Conservation (phyloP, 2,797 vertebrate species). For the Fundulus diaphanus region DNA sequence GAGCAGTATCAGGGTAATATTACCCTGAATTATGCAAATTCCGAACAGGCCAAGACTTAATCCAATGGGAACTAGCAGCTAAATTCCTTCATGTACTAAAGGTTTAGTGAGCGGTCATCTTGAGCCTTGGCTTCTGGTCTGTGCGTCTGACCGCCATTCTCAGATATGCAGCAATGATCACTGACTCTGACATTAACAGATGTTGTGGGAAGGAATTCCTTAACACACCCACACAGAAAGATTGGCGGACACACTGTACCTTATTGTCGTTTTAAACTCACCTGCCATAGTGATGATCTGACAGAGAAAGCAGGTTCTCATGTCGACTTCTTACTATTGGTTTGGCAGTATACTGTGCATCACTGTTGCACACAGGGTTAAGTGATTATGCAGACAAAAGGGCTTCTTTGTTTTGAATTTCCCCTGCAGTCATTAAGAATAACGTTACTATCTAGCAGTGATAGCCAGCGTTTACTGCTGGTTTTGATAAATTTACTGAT, state of each 20-base stretch:
- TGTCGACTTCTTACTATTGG: conserved; percentile 39
- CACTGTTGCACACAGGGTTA: conserved; percentile 36
- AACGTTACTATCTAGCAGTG: conserved; percentile 40
- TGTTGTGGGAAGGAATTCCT: conserved; percentile 12
- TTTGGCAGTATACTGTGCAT: conserved; percentile 18
- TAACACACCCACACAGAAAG: conserved; percentile 21
- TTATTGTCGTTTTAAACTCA: conserved; percentile 13
- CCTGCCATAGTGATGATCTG: conserved; percentile 25
- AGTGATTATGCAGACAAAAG: conserved; percentile 42
- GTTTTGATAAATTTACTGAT: conserved; percentile 39
- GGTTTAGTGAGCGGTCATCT: conserved; percentile 16
- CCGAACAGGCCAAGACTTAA: conserved; percentile 11
- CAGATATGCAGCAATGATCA: conserved; percentile 13
- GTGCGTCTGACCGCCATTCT: conserved; percentile 10
- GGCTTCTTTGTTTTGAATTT: conserved; percentile 49
- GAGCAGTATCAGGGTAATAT: conserved; percentile 20
- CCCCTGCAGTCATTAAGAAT: conserved; percentile 43
- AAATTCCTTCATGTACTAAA: conserved; percentile 34
- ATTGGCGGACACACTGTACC: background rate
- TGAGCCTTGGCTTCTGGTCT: conserved; percentile 7
- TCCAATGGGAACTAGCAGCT: conserved; percentile 9
- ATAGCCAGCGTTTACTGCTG: conserved; percentile 21
- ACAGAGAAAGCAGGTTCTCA: conserved; percentile 46
- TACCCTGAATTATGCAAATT: conserved; percentile 50
- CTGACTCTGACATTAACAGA: conserved; percentile 22